These are phyloP conservation scores for Harpegnathos saltator DNA, from an alignment of 1,140 invertebrate genomes.

Conservation along the genomic window DNA sequence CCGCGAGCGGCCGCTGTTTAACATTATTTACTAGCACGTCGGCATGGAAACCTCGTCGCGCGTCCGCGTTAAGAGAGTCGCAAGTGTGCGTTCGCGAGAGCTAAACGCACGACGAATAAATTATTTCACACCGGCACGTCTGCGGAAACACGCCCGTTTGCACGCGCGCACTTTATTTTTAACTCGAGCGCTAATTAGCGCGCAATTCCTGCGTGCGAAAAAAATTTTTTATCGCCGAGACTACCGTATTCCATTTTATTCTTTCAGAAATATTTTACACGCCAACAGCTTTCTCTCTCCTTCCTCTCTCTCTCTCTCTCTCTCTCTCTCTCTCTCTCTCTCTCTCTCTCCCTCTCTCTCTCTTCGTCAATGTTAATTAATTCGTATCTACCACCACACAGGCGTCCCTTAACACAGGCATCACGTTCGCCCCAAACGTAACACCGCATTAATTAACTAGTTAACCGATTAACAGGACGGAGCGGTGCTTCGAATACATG, in stretches of 20 bases:
- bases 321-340: not conserved
- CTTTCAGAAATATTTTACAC: too few relatives aligned
- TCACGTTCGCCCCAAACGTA: not conserved
- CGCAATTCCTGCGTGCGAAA: too few relatives aligned
- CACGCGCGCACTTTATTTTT: too few relatives aligned
- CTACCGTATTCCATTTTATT: too few relatives aligned
- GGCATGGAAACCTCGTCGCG: slow-evolving; percentile 61
- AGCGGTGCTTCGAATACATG: not conserved
- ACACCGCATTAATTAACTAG: slow-evolving; percentile 8
- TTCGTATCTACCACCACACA: not conserved
- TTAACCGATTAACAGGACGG: not conserved
- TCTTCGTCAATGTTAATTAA: slow-evolving; percentile 13
- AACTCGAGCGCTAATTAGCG: too few relatives aligned
- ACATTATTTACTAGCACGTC: slow-evolving; percentile 71
- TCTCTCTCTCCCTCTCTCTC: too few relatives aligned
- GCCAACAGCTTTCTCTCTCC: too few relatives aligned
- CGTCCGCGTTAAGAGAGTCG: slow-evolving; percentile 41
- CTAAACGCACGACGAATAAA: slow-evolving; percentile 34
- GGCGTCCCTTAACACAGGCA: not conserved
- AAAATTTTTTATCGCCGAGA: too few relatives aligned
- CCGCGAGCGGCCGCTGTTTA: slow-evolving; percentile 45
- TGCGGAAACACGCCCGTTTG: too few relatives aligned
- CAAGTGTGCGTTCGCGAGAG: slow-evolving; percentile 15
- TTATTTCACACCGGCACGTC: slow-evolving; percentile 13
- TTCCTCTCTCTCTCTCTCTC: not conserved